phyloP scores from a whole-genome alignment of 2,113 vertebrate species.

The Boulengeromyrus knoepffleri region DNA sequence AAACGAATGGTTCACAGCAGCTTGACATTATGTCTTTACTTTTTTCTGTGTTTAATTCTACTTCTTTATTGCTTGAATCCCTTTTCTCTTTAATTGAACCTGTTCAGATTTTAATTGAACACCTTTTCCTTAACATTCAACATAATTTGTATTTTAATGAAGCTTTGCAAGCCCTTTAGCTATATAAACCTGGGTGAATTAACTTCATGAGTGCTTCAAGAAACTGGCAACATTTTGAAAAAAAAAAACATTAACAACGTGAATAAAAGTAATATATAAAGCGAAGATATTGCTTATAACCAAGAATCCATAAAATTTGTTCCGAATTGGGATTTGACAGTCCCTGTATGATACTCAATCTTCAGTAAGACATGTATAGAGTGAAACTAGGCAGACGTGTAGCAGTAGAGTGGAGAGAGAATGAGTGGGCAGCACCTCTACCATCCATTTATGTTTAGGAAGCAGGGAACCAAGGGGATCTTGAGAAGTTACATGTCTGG shows the following conservation, averaged over 20 bases:
- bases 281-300: neutral
- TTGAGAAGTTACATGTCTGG: neutral
- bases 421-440: neutral
- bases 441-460: neutral
- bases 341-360: neutral
- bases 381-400: neutral
- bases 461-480: neutral
- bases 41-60: conserved; percentile 27
- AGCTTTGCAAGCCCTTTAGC: conserved; percentile 41
- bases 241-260: neutral
- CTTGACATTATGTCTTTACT: conserved; percentile 32
- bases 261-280: neutral
- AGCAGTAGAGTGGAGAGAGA: neutral
- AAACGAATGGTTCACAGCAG: conserved; percentile 20
- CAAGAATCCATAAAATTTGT: neutral
- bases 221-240: neutral
- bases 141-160: conserved; percentile 43
- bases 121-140: conserved; percentile 42
- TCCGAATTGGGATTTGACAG: neutral
- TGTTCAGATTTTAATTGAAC: conserved; percentile 49
- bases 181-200: conserved; percentile 1
- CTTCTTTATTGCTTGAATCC: conserved; percentile 38
- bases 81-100: conserved; percentile 53
- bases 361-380: neutral
- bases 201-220: neutral